Evolutionary conservation across 64 coral and sea anemone genomes (phyloP), one percentile per base, ranked within the genome.

Genomic region (Hydrozoanthus tunicans): DNA sequence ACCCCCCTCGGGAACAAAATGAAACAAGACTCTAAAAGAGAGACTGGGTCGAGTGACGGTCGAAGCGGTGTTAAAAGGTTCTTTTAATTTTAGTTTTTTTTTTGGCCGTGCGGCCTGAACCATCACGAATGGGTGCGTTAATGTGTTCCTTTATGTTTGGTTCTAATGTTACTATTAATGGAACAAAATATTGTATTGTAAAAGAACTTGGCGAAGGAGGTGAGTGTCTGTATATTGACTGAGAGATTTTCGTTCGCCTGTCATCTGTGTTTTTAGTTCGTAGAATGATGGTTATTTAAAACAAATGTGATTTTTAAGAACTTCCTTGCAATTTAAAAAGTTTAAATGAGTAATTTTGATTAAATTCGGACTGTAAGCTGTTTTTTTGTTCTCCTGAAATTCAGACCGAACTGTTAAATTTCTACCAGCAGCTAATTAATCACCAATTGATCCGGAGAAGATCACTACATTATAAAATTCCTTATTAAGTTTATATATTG

Each of bases 111-210:
- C 79, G 51, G 62, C 63, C 8, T 7, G 7, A 75, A 8, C 56
- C 4, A 59, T 6, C 56, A 59, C 4, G 1, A 71, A 88, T 88
- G 84, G 84, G 84, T 74, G 84, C 68, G 0, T 73, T 88, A 14
- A 59, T 88, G 68, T 88, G 84, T 32, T 88, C 84, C 59, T 88
- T 88, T 88, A 88, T 88, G 68, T 88, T 88, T 73, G 84, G 84
- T 73, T 74, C 84, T 6, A 73, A 74, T 88, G 84, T 88, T 88
- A 88, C 84, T 59, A 61, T 88, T 17, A 88, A 88, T 54, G 84
- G 84, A 71, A 73, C 69, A 5, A 88, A 88, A 12, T 88, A 88
- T 70, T 66, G 84, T 25, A 73, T 88, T 73, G 84, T 88, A 3
- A 88, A 56, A 73, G 84, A 88, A 58, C 84, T 88, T 25, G 84